Evolutionary conservation across 1,140 invertebrate species (phyloP).

Genomic region (Theocolax elegans): DNA sequence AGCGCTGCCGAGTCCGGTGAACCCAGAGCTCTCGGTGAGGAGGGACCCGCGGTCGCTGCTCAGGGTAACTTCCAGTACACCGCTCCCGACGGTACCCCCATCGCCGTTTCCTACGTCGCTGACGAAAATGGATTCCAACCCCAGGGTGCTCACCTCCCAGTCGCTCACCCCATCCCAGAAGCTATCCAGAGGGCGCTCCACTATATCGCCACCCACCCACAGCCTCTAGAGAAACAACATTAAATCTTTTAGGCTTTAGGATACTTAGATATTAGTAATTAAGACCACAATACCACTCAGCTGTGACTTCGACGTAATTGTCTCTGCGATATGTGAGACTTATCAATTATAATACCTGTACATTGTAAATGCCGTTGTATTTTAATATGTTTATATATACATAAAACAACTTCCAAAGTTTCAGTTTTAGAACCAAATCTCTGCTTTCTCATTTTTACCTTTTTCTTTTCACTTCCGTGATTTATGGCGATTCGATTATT

Average conservation of each 20-base stretch:
- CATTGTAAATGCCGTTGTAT: slow-evolving; percentile 25
- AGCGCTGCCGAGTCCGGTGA: slow-evolving; percentile 68
- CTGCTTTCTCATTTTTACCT: not conserved
- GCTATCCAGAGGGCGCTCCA: slow-evolving; percentile 64
- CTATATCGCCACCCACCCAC: slow-evolving; percentile 58
- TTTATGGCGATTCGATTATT: no score
- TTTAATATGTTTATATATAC: no score
- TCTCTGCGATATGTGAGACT: no score
- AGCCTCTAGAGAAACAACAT: slow-evolving; percentile 25
- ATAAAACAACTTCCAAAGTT: slow-evolving; percentile 29
- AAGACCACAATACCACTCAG: not conserved
- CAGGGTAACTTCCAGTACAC: slow-evolving; percentile 70
- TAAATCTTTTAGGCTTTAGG: not conserved
- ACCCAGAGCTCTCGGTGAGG: slow-evolving; percentile 64
- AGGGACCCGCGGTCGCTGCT: slow-evolving; percentile 64
- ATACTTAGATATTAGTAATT: not conserved
- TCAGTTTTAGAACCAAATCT: slow-evolving; percentile 4
- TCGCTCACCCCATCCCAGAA: slow-evolving; percentile 63
- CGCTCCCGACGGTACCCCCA: slow-evolving; percentile 68
- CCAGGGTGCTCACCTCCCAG: slow-evolving; percentile 68
- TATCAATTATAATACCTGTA: not conserved
- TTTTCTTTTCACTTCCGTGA: not conserved
- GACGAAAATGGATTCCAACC: slow-evolving; percentile 72
- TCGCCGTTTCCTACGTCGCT: slow-evolving; percentile 68
- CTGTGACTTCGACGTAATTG: not conserved